phyloP scores from a whole-genome alignment of 23 tunicate genomes.

The Halocynthia aurantium region DNA sequence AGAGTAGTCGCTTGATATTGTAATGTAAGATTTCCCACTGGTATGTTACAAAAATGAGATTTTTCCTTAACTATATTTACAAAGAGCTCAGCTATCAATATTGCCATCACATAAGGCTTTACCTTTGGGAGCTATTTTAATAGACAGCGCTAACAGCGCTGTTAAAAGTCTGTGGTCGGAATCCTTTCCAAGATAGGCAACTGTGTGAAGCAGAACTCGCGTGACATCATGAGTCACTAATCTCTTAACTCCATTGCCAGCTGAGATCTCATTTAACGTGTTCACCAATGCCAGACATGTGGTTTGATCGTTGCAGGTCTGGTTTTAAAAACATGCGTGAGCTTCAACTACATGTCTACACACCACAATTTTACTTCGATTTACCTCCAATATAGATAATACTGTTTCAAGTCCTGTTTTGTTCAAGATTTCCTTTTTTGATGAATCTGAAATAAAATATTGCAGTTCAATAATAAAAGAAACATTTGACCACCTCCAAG shows the following conservation, averaged over 20 bases:
- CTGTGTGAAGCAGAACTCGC: conserved; percentile 52
- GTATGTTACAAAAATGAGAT: too few relatives aligned
- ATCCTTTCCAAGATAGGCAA: conserved; percentile 63
- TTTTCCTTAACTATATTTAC: too few relatives aligned
- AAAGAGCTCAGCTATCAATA: too few relatives aligned
- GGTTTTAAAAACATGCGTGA: neutral
- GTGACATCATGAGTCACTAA: conserved; percentile 69
- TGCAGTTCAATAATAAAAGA: neutral
- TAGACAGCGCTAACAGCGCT: conserved; percentile 46
- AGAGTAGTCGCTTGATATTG: too few relatives aligned
- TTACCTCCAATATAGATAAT: conserved; percentile 62
- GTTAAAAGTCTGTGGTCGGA: conserved; percentile 49
- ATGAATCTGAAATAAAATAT: conserved; percentile 38
- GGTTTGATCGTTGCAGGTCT: conserved; percentile 75
- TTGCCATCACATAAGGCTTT: neutral
- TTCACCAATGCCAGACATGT: conserved; percentile 66
- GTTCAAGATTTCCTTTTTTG: conserved; percentile 67
- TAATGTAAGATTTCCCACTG: too few relatives aligned
- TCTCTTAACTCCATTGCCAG: conserved; percentile 61
- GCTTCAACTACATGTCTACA: too few relatives aligned
- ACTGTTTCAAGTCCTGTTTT: conserved; percentile 62
- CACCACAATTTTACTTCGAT: too few relatives aligned
- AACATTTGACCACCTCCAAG: neutral
- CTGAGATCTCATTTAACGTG: conserved; percentile 58
- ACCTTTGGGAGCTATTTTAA: conserved; percentile 89